Evolutionary conservation across 1,140 invertebrate species (phyloP).

Genomic region (Campodea augens): DNA sequence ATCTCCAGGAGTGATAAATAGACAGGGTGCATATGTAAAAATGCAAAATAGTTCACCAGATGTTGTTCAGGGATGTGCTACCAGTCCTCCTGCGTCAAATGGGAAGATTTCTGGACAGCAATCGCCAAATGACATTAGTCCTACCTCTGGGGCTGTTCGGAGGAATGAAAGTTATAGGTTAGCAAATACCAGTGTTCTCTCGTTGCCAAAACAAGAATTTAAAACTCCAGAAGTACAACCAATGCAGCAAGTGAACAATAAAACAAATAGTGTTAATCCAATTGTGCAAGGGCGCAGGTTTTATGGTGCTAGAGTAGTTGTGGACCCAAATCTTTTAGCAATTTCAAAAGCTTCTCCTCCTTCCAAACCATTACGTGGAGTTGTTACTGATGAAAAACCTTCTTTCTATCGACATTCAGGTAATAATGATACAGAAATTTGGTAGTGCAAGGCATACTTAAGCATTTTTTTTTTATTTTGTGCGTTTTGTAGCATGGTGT

Average conservation of each 20-base stretch:
- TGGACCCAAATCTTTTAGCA: slow-evolving; percentile 15
- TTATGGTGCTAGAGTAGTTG: slow-evolving; percentile 13
- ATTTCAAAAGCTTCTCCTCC: slow-evolving; percentile 22
- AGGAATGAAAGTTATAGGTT: background rate
- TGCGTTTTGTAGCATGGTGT: background rate
- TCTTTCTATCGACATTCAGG: slow-evolving; percentile 24
- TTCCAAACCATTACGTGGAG: slow-evolving; percentile 29
- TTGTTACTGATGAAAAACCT: slow-evolving; percentile 42
- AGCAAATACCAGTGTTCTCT: background rate
- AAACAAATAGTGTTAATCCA: slow-evolving; percentile 10
- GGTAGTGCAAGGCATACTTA: slow-evolving; percentile 28
- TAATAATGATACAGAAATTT: slow-evolving; percentile 48
- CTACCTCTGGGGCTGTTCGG: background rate
- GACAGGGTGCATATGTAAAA: slow-evolving; percentile 6
- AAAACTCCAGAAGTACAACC: background rate
- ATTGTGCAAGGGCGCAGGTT: slow-evolving; percentile 14
- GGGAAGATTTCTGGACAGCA: background rate
- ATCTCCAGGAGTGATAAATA: background rate
- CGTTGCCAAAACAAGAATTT: background rate
- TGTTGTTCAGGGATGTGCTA: background rate
- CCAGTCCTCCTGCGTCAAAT: background rate
- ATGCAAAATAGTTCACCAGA: slow-evolving; percentile 1
- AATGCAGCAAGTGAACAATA: background rate
- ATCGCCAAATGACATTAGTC: background rate
- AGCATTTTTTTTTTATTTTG: background rate